These are phyloP conservation scores for Drosophila ambigua DNA, from an alignment of 1,140 invertebrate genomes.

Conservation along the genomic window DNA sequence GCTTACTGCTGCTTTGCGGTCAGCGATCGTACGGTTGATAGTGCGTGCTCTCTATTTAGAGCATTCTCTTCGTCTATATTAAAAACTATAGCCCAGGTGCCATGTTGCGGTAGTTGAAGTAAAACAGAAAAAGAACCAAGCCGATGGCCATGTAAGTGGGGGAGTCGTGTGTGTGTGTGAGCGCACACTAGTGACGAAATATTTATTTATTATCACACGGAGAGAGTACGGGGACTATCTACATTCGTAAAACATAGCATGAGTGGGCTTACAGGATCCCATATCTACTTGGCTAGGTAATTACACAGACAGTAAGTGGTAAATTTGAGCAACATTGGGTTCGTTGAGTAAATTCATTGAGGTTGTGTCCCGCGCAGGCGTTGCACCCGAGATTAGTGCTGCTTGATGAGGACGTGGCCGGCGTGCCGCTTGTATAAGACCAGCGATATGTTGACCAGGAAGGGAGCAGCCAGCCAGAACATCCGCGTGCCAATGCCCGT, in stretches of 20 bases:
- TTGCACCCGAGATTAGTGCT: conserved; percentile 30
- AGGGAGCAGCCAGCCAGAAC: conserved; percentile 66
- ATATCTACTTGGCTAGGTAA: conserved; percentile 35
- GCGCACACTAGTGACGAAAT: conserved; percentile 8
- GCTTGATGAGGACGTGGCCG: conserved; percentile 42
- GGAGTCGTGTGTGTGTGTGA: conserved; percentile 9
- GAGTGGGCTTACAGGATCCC: neutral
- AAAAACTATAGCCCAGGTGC: too few species aligned
- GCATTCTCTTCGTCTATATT: too few species aligned
- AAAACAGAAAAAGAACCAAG: too few species aligned
- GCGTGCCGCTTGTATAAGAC: conserved; percentile 62
- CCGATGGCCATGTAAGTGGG: too few species aligned
- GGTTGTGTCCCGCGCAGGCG: neutral
- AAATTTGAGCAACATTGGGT: conserved; percentile 26
- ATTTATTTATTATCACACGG: conserved; percentile 40
- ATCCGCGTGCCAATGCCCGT: conserved; percentile 75
- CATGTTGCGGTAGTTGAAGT: too few species aligned
- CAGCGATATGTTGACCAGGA: conserved; percentile 70
- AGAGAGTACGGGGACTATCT: conserved; percentile 22
- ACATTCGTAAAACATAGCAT: conserved; percentile 9
- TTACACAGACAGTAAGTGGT: conserved; percentile 27
- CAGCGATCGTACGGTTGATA: too few species aligned
- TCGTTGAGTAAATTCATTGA: conserved; percentile 28
- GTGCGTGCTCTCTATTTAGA: too few species aligned
- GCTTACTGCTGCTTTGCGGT: too few species aligned